Percentiles rank a stretch among this genome's conserved stretches.
phyloP scores from a whole-genome alignment of 37 sponge, comb jelly and placozoan genomes.

The Mnemiopsis leidyi region DNA sequence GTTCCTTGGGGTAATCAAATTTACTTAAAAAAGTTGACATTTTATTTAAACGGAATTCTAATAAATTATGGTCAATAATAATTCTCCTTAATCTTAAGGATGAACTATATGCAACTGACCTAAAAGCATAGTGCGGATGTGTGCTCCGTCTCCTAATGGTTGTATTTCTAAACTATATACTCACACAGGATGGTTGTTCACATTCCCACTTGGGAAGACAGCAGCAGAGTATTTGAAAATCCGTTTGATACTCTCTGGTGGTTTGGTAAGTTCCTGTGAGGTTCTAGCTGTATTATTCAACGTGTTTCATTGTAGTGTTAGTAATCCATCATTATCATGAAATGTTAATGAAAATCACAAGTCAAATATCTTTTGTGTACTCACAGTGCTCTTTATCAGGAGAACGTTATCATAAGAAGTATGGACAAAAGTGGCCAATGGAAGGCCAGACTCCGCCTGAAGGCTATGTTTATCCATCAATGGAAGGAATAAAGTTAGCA shows the following conservation, averaged over 20 bases:
- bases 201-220: constrained; percentile 12
- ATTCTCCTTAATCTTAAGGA: no score
- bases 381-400: constrained; percentile 31
- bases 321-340: not conserved
- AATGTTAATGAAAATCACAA: not conserved
- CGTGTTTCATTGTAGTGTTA: no score
- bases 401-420: not conserved
- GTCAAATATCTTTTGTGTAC: not conserved
- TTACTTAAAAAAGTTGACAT: no score
- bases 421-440: constrained; percentile 4
- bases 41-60: no score
- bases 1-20: no score
- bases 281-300: not conserved
- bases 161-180: not conserved
- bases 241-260: constrained; percentile 49
- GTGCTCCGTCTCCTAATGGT: no score
- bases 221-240: not conserved
- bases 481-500: not conserved
- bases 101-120: no score
- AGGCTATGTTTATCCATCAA: constrained; percentile 38
- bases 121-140: no score
- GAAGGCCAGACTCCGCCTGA: not conserved
- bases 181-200: not conserved
- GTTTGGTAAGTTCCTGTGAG: constrained; percentile 11
- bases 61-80: no score